Evolutionary conservation across 2,113 vertebrate genomes (phyloP).

Genomic region (Tylochromis polylepis): DNA sequence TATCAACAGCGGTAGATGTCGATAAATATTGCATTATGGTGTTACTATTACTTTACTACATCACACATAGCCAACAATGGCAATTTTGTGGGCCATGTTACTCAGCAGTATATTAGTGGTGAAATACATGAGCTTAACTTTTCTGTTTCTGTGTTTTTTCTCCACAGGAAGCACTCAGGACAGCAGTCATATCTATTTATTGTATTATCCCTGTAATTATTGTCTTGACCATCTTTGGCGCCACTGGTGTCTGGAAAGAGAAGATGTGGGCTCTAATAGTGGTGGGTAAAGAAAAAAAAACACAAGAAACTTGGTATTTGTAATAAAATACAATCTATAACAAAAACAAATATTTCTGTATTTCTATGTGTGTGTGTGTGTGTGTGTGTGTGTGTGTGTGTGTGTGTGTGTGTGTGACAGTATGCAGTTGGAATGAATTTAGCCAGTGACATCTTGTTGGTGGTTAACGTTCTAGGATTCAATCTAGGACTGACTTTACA

Average conservation of each 20-base stretch:
- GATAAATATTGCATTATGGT: no score
- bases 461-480: background rate
- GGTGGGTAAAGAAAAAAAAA: conserved; percentile 4
- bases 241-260: conserved; percentile 26
- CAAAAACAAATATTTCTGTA: background rate
- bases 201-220: background rate
- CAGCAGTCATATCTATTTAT: background rate
- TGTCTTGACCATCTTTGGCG: conserved; percentile 1
- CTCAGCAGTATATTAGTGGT: background rate
- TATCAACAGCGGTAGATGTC: no score
- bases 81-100: no score
- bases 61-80: no score
- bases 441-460: background rate
- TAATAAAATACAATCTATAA: background rate
- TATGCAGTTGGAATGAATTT: conserved; percentile 38
- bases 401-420: background rate
- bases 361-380: no score
- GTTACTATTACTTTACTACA: no score
- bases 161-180: background rate
- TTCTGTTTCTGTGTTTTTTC: background rate
- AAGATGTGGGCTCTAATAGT: conserved; percentile 43
- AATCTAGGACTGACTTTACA: fast-evolving
- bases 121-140: no score
- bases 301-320: fast-evolving
- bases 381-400: background rate